Percentiles rank a stretch among this genome's conserved stretches.
These are phyloP conservation scores for Ascaphus truei DNA, from an alignment of 2,113 vertebrate genomes.

Conservation along the genomic window DNA sequence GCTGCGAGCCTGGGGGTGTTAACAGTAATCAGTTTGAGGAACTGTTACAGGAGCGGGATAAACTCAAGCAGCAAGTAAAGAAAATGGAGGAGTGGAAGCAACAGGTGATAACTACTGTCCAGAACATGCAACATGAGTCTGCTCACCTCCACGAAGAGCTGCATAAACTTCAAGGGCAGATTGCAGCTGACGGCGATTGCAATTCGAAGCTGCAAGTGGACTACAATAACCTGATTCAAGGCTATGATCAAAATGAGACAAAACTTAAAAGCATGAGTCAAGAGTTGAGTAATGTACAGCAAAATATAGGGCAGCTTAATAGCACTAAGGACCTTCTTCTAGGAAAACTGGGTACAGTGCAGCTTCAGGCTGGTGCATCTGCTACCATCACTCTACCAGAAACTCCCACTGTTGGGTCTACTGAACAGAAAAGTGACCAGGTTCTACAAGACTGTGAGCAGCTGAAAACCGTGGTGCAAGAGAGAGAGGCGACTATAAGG, in stretches of 20 bases:
- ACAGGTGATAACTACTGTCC: constrained; percentile 93
- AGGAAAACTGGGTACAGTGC: constrained; percentile 77
- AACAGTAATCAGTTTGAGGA: constrained; percentile 97
- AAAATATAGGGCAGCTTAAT: constrained; percentile 84
- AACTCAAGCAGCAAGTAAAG: constrained; percentile 92
- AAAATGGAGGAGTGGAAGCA: constrained; percentile 99
- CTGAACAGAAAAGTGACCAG: neutral
- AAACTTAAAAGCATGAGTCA: constrained; percentile 77
- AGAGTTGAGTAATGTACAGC: constrained; percentile 87
- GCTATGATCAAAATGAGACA: constrained; percentile 88
- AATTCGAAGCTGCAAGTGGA: constrained; percentile 83
- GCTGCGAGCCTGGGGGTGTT: constrained; percentile 64
- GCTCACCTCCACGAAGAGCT: constrained; percentile 92
- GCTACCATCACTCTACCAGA: neutral
- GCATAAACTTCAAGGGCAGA: constrained; percentile 80
- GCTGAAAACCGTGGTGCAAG: constrained; percentile 64
- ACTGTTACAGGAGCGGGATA: constrained; percentile 88
- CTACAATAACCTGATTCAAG: constrained; percentile 86
- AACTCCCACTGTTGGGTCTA: neutral
- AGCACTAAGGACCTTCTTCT: constrained; percentile 83
- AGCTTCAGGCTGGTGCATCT: constrained; percentile 48
- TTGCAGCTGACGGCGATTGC: constrained; percentile 79
- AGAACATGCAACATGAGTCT: constrained; percentile 97
- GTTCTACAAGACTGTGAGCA: constrained; percentile 57
- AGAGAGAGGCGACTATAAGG: constrained; percentile 73